Base-by-base conservation (phyloP, 1,140 invertebrate species). In the Marisa cornuarietis region DNA sequence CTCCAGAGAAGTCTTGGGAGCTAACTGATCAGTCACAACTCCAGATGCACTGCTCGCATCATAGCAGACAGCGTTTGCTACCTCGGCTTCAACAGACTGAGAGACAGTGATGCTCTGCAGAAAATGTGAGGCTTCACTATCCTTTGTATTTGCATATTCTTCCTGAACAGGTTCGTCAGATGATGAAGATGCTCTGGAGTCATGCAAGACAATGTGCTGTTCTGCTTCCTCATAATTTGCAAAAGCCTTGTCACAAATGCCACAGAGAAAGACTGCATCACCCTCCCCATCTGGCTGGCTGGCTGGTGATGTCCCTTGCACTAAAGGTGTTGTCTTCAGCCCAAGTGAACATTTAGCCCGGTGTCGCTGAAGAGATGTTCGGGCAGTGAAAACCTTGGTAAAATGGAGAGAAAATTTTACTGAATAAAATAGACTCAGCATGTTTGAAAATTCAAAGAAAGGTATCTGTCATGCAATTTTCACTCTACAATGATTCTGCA, bases 171-270 rank as follows among this genome's bases (percentile, higher is more conserved):
- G 22, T 22, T 13, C 11, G 7, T n/a, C 22, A 13, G 65, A n/a
- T 68, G 13, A 13, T 16, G 22, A n/a, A 13, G 22, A 24, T 31
- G 13, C 65, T 6, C 11, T 68, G 22, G 13, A 24, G 65, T 68
- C n/a, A 68, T 68, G 22, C 22, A 31, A 68, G 22, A 68, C 11
- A 13, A 31, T 22, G 61, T 49, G 76, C 69, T 76, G 75, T 24
- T 51, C 61, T 24, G 81, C 81, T 54, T 79, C 79, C 51, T 82
- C 58, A 0, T 82, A 54, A 16, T 81, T 78, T 66, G 81, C 71
- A 78, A 84, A 84, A n/a, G 76, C 61, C 24, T 76, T 49, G 14
- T 65, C 76, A 82, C 83, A 84, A 13, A 80, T 80, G 14, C 83
- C 83, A 80, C 83, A 84, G 81, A 84, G 79, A 61, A 72, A 84